Percentiles rank a stretch among this genome's conserved stretches.
phyloP scores from a whole-genome alignment of 2,888 invertebrate genomes.

The Aspidiotus rigidus region DNA sequence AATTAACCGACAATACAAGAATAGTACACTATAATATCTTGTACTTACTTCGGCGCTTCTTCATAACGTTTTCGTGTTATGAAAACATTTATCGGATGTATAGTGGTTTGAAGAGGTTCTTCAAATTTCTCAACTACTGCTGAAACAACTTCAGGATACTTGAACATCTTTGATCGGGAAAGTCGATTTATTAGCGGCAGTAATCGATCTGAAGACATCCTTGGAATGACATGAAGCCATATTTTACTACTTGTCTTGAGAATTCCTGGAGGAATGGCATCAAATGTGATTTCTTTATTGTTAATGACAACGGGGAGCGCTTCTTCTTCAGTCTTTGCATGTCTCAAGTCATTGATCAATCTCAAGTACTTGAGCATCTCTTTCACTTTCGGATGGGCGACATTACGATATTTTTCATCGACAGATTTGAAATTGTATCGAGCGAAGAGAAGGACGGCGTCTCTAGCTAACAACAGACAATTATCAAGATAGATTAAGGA shows the following conservation, averaged over 20 bases:
- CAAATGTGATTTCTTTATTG: too few relatives aligned
- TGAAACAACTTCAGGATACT: slow-evolving; percentile 10
- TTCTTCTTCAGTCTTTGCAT: slow-evolving; percentile 8
- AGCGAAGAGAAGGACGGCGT: slow-evolving; percentile 16
- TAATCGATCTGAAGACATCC: slow-evolving; percentile 18
- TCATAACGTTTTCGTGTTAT: slow-evolving; percentile 23
- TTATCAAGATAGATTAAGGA: background rate
- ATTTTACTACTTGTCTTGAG: background rate
- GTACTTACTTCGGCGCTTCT: slow-evolving; percentile 21
- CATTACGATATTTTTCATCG: background rate
- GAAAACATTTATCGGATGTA: slow-evolving; percentile 23
- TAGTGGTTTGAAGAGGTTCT: slow-evolving; percentile 8
- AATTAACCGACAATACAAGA: background rate
- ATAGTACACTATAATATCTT: background rate
- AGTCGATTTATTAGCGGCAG: slow-evolving; percentile 22
- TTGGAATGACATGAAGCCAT: slow-evolving; percentile 23
- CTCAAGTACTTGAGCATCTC: slow-evolving; percentile 15
- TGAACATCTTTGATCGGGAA: slow-evolving; percentile 18
- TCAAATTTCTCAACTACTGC: slow-evolving; percentile 14
- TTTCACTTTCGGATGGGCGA: slow-evolving; percentile 11
- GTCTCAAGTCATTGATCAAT: slow-evolving; percentile 11
- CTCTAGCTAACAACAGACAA: slow-evolving; percentile 15
- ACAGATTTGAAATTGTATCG: slow-evolving; percentile 12
- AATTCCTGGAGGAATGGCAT: too few relatives aligned
- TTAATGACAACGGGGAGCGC: background rate